Evolutionary conservation across 1,140 invertebrate species (phyloP).

Genomic region (Microplitis demolitor): DNA sequence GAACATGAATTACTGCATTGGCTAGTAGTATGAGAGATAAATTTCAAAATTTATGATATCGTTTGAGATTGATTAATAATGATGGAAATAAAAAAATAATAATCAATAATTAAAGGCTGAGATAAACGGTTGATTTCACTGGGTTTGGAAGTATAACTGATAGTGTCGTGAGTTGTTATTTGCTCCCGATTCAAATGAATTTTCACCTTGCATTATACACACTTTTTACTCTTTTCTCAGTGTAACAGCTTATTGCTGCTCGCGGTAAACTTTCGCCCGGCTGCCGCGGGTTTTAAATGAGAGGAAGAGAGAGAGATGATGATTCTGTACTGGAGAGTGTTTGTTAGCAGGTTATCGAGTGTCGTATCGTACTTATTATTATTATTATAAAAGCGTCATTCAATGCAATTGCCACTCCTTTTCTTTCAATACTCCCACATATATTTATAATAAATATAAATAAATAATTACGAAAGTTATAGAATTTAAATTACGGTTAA

Average conservation of each 20-base stretch:
- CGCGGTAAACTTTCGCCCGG: conserved; percentile 13
- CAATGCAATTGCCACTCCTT: conserved; percentile 4
- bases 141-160: background rate
- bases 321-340: conserved; percentile 1
- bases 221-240: conserved; percentile 5
- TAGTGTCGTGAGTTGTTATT: background rate
- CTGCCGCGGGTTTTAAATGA: background rate
- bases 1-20: too few species aligned
- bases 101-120: background rate
- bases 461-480: background rate
- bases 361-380: conserved; percentile 2
- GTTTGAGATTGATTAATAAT: background rate
- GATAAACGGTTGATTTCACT: conserved; percentile 1
- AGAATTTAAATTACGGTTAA: too few species aligned
- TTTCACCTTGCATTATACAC: conserved; percentile 1
- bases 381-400: background rate
- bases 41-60: too few species aligned
- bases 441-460: background rate
- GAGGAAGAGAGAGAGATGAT: too few species aligned
- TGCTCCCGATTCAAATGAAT: conserved; percentile 7
- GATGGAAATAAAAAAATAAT: background rate
- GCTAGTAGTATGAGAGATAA: too few species aligned
- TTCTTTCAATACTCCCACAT: background rate
- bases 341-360: conserved; percentile 21
- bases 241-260: background rate